Evolutionary conservation across 2,113 vertebrate genomes (phyloP), one percentile per base, ranked within the genome.

Genomic region (Stictonetta naevosa): DNA sequence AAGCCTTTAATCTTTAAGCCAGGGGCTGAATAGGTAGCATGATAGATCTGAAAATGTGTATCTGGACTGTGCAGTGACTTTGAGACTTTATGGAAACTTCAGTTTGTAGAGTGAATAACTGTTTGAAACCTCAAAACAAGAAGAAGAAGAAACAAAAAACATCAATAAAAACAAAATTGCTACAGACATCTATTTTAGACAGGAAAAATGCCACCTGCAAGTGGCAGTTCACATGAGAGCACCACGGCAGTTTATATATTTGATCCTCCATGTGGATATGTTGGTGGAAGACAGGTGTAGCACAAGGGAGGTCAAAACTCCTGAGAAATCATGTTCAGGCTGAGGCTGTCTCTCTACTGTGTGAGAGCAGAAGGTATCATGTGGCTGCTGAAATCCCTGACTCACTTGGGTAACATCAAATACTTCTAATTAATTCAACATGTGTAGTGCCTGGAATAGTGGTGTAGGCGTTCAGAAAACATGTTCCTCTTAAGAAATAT

Each of bases 361-460:
- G 11, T 38, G 29, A 60, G 67, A 88, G 63, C 0, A 78, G 38
- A 86, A 88, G 46, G 18, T 17, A 63, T 83, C 0, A 0, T 53
- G 72, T 68, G 50, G 26, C 68, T 90, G 83, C 83, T 88, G 92
- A 83, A 83, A 88, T 92, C 56, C 84, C 64, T 67, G 78, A 75
- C 73, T 96, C 92, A 86, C 83, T 80, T 88, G 76, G 68, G 88
- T 92, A 66, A 52, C 64, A 72, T 81, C 88, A 53, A 80, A 77
- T 67, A 79, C 72, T 48, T 86, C 68, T 68, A 86, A 94, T 93
- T 95, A 96, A 88, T 92, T 80, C 85, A 83, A 83, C 56, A 64
- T 94, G 85, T 68, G 18, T 94, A 38, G 36, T 95, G 79, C 83
- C 79, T 95, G 85, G 76, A 92, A 93, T 58, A 95, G 90, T 19